Evolutionary conservation across 2,888 invertebrate genomes (phyloP), one percentile per base, ranked within the genome.

Genomic region (Troilus luridus): DNA sequence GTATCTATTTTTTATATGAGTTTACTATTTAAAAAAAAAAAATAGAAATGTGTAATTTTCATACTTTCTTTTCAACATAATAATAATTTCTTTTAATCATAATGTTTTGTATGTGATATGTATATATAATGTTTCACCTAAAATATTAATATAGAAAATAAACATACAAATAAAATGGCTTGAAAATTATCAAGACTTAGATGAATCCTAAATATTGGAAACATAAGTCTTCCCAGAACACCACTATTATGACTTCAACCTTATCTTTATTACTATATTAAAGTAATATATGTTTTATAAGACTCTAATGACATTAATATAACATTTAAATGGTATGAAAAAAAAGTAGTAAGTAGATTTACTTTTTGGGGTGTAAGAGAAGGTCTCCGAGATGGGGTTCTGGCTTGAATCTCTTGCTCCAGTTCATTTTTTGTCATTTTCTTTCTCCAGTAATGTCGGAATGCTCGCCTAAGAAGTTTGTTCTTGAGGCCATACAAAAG

Each of bases 401-500:
- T 95, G 9, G 97, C 97, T 94, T 97, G 97, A 92, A 97, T 97
- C 94, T 97, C 97, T 94, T 94, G 93, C 92, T 97, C 96, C 88
- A 97, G 96, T 94, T 97, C 97, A 93, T 96, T 96, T 94, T 97
- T 97, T 7, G 97, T 97, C 94, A 97, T 95, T 93, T 97, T 96
- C 94, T 97, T 97, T 88, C 97, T 95, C 95, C 96, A 96, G 94
- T 97, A 97, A 94, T 97, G 97, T 93, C 96, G 95, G 93, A 97
- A 96, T 90, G 97, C 96, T 93, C 96, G 96, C 91, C 96, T 95
- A 67, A 97, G 94, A 0, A 96, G 95, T 94, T 96, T 96, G 94
- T 96, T 97, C 93, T 97, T 96, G 90, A 97, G 95, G 77, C 97
- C 97, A 93, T 97, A 97, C 81, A 97, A 94, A 90, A 97, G 95